Percentiles rank a stretch among this genome's conserved stretches.
These are phyloP conservation scores for Stomorhina lunata DNA, from an alignment of 2,888 invertebrate genomes.

Conservation along the genomic window DNA sequence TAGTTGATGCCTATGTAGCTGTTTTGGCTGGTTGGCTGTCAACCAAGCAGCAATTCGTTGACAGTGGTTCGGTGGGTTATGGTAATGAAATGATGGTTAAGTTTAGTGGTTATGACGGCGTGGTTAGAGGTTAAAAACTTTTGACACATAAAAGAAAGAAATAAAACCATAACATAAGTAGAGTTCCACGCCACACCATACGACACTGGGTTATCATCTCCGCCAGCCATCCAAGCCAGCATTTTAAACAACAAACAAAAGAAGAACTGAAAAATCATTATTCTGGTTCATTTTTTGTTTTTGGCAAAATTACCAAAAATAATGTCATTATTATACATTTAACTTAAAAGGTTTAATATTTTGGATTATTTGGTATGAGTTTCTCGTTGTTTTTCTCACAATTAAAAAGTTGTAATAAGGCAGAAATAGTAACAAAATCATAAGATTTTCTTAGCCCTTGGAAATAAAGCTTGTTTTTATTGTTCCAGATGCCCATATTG, in stretches of 20 bases:
- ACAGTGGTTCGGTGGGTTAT: slow-evolving; percentile 32
- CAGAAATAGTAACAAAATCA: too few relatives aligned
- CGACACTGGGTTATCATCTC: too few relatives aligned
- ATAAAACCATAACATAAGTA: not conserved
- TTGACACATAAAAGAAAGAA: slow-evolving; percentile 37
- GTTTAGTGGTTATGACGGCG: slow-evolving; percentile 50
- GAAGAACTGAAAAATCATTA: slow-evolving; percentile 7
- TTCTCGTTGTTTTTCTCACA: not conserved
- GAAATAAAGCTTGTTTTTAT: too few relatives aligned
- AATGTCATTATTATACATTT: slow-evolving; percentile 52
- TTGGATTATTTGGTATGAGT: not conserved
- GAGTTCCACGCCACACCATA: not conserved
- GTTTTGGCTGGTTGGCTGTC: slow-evolving; percentile 22
- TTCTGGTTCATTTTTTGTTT: slow-evolving; percentile 18
- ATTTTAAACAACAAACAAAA: slow-evolving; percentile 13
- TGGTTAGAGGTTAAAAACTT: slow-evolving; percentile 48
- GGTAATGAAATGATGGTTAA: slow-evolving; percentile 40
- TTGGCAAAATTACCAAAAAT: slow-evolving; percentile 49
- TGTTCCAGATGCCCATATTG: too few relatives aligned
- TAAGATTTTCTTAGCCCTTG: too few relatives aligned
- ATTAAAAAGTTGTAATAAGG: not conserved
- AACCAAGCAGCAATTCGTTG: slow-evolving; percentile 20
- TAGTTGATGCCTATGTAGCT: slow-evolving; percentile 13
- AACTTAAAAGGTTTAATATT: slow-evolving; percentile 43
- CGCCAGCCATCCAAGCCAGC: not conserved